A percentile compares a stretch with the other conserved stretches of the same genome.
phyloP scores from a whole-genome alignment of 1,140 invertebrate species.

The Apocrypta bakeri region DNA sequence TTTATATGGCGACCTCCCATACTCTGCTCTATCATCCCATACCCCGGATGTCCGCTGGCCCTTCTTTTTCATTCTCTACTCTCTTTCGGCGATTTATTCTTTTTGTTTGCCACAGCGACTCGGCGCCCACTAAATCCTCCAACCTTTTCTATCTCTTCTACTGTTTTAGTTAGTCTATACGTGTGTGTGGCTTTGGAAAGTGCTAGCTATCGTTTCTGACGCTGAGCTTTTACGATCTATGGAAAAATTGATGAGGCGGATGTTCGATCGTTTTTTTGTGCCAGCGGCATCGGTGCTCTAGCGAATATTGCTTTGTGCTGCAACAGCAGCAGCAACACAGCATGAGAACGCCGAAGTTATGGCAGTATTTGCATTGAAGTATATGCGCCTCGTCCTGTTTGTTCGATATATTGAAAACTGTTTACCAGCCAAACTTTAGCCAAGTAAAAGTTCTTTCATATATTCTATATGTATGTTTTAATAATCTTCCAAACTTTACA shows the following conservation, averaged over 20 bases:
- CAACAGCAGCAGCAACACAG: no score
- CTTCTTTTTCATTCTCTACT: background rate
- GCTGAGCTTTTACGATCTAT: background rate
- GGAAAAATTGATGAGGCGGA: background rate
- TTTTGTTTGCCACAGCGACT: constrained; percentile 48
- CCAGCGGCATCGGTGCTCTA: no score
- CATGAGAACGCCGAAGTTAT: no score
- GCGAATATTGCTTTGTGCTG: no score
- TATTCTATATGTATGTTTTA: no score
- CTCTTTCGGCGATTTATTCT: constrained; percentile 39
- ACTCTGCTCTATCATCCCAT: constrained; percentile 1
- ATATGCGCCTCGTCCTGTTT: no score
- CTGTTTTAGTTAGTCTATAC: background rate
- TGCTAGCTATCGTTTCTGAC: background rate
- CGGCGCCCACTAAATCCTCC: constrained; percentile 49
- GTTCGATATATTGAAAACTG: no score
- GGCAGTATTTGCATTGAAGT: no score
- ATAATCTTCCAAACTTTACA: no score
- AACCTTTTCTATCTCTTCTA: background rate
- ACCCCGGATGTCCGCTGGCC: no score
- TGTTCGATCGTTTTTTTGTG: background rate
- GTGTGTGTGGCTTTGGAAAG: background rate
- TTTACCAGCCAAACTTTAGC: no score
- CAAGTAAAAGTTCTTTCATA: no score
- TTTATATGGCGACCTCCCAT: background rate